These are phyloP conservation scores for Maccullochella peelii DNA, from an alignment of 2,113 vertebrate genomes.

Conservation along the genomic window DNA sequence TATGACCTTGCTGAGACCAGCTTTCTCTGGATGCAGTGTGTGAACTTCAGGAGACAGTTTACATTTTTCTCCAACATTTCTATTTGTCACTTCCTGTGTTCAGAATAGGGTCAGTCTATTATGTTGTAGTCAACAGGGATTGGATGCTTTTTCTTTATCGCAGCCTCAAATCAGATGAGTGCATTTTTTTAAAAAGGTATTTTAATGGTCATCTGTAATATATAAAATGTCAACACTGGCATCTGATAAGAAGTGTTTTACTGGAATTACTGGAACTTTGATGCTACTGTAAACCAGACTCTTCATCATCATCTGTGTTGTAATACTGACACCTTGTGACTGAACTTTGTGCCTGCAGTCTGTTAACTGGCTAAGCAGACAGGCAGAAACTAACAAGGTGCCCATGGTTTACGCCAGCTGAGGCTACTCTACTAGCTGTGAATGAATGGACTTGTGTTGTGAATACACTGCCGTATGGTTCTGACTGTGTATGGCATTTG, in stretches of 20 bases:
- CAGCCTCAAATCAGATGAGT: neutral
- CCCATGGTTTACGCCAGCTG: neutral
- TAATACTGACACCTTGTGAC: slow-evolving; percentile 70
- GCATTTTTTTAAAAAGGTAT: neutral
- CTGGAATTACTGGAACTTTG: neutral
- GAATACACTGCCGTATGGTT: neutral
- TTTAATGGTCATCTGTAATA: neutral
- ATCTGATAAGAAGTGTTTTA: neutral
- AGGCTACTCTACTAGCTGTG: neutral
- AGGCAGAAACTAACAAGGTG: neutral
- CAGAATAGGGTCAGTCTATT: neutral
- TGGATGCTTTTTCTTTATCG: neutral
- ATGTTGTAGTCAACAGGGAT: no score
- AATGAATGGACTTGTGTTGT: neutral
- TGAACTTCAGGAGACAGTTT: slow-evolving; percentile 1
- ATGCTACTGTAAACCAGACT: neutral
- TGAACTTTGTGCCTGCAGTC: neutral
- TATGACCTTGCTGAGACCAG: no score
- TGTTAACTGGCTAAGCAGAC: neutral
- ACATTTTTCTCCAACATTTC: neutral
- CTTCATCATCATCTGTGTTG: neutral
- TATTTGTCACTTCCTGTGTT: slow-evolving; percentile 31
- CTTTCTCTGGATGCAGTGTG: neutral
- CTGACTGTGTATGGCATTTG: rapidly evolving
- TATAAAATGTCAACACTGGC: neutral